Evolutionary conservation across 1,140 invertebrate species (phyloP).

Genomic region (Epicauta chinensis): DNA sequence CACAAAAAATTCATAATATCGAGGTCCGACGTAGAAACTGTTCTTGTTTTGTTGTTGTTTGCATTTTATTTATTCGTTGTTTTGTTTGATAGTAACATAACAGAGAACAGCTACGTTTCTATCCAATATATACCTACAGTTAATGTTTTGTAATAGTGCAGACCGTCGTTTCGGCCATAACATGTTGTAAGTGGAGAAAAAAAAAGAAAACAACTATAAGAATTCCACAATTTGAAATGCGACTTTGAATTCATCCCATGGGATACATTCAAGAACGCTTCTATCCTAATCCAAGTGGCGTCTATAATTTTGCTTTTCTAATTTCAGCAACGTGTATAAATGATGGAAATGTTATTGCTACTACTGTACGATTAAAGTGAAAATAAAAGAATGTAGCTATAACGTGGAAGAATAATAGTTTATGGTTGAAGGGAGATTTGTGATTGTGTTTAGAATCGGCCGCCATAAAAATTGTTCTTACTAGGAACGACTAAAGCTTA

Average conservation of each 20-base stretch:
- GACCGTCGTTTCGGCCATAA: constrained; percentile 2
- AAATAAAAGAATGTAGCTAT: too few relatives aligned
- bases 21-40: neutral
- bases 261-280: constrained; percentile 6
- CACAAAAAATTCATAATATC: constrained; percentile 16
- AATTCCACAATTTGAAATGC: constrained; percentile 14
- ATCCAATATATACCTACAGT: too few relatives aligned
- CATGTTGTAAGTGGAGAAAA: constrained; percentile 14
- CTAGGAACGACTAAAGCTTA: too few relatives aligned
- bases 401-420: too few relatives aligned
- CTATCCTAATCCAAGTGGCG: constrained; percentile 2
- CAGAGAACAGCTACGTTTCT: too few relatives aligned
- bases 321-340: neutral
- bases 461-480: too few relatives aligned
- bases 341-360: constrained; percentile 3
- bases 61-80: too few relatives aligned
- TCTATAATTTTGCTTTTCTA: constrained; percentile 7
- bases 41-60: too few relatives aligned
- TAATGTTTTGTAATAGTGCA: neutral
- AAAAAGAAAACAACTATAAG: constrained; percentile 2
- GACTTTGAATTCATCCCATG: constrained; percentile 16
- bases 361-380: too few relatives aligned
- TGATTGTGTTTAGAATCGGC: too few relatives aligned
- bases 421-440: too few relatives aligned
- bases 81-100: too few relatives aligned